These are phyloP conservation scores for Agrochola circellaris DNA, from an alignment of 2,888 invertebrate species.

Conservation along the genomic window DNA sequence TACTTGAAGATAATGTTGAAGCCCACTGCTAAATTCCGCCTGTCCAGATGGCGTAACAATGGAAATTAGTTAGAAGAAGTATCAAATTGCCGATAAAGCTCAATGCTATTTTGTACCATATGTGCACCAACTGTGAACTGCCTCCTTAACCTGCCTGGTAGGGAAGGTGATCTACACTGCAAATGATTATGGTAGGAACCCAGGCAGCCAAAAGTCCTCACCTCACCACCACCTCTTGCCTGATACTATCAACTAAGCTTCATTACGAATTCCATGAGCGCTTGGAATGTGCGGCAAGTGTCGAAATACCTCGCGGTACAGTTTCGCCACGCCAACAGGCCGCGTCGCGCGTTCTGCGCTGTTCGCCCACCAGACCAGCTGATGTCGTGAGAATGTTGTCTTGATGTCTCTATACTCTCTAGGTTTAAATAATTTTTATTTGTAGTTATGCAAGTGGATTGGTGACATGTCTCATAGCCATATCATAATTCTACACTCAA, in stretches of 20 bases:
- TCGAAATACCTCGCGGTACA: conserved; percentile 41
- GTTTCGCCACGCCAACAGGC: conserved; percentile 54
- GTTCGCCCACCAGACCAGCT: conserved; percentile 53
- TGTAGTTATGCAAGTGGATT: not conserved
- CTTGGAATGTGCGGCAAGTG: conserved; percentile 53
- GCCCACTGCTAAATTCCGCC: conserved; percentile 18
- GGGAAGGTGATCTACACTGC: not conserved
- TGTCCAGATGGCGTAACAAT: not conserved
- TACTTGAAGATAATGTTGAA: conserved; percentile 5
- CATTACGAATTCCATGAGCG: conserved; percentile 40
- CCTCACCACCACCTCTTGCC: too few relatives aligned
- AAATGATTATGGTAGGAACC: not conserved
- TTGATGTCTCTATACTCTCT: conserved; percentile 10
- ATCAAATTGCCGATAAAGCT: not conserved
- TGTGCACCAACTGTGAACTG: not conserved
- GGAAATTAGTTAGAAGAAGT: not conserved
- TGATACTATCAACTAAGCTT: conserved; percentile 9
- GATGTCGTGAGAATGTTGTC: conserved; percentile 34
- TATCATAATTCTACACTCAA: not conserved
- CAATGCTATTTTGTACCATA: not conserved
- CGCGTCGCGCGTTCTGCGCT: conserved; percentile 5
- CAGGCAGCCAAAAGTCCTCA: not conserved
- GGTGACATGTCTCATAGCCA: too few relatives aligned
- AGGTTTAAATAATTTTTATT: not conserved
- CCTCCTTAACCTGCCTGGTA: not conserved